Conservation (phyloP, 1,140 invertebrate genomes). For the Antheraea pernyi region DNA sequence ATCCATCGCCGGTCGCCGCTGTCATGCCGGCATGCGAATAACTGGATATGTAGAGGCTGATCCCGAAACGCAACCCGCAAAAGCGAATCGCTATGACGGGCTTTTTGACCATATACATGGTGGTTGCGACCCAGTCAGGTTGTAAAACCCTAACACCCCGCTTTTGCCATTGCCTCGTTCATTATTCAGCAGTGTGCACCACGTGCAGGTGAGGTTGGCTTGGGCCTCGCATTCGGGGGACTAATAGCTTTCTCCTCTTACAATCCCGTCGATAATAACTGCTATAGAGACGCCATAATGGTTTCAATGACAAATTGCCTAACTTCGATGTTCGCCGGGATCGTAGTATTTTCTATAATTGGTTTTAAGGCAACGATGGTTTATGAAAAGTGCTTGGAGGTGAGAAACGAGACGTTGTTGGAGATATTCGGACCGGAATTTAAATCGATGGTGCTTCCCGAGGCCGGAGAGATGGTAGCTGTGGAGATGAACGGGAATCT, state of each 20-base stretch:
- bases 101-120: too few relatives aligned
- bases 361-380: conserved; percentile 96
- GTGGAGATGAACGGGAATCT: conserved; percentile 81
- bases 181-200: too few relatives aligned
- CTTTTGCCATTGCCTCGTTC: too few relatives aligned
- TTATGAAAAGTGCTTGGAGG: conserved; percentile 86
- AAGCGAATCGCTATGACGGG: too few relatives aligned
- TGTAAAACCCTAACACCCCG: too few relatives aligned
- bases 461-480: conserved; percentile 78
- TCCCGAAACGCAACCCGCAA: too few relatives aligned
- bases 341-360: conserved; percentile 98
- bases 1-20: too few relatives aligned
- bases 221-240: conserved; percentile 97
- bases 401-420: conserved; percentile 81
- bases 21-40: too few relatives aligned
- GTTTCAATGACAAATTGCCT: conserved; percentile 97
- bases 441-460: conserved; percentile 72
- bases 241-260: conserved; percentile 97
- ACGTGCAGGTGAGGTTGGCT: too few relatives aligned
- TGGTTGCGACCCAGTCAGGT: too few relatives aligned
- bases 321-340: conserved; percentile 98
- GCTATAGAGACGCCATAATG: conserved; percentile 95
- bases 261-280: conserved; percentile 98
- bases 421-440: conserved; percentile 79
- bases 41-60: too few relatives aligned